Evolutionary conservation across 2,888 invertebrate species (phyloP).

Genomic region (Mythimna pallens): DNA sequence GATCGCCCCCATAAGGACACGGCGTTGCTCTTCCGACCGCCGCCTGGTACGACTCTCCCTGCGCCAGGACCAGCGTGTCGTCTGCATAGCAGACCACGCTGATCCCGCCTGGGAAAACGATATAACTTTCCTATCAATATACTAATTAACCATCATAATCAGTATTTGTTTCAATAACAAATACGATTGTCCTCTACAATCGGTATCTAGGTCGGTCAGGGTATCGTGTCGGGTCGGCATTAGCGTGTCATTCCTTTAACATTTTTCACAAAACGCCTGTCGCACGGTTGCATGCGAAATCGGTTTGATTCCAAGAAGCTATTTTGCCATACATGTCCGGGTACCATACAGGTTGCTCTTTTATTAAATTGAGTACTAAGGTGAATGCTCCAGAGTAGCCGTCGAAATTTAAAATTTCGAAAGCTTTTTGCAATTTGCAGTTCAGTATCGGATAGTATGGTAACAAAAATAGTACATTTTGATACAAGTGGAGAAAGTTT

Average conservation of each 20-base stretch:
- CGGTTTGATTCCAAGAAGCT: constrained; percentile 76
- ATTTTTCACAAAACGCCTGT: constrained; percentile 82
- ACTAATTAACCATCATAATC: constrained; percentile 12
- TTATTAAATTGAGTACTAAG: constrained; percentile 14
- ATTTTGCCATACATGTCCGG: constrained; percentile 74
- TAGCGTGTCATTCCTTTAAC: constrained; percentile 80
- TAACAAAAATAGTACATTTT: too few species aligned
- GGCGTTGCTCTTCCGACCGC: too few species aligned
- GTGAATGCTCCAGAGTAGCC: too few species aligned
- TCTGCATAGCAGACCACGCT: too few species aligned
- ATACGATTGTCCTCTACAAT: constrained; percentile 22
- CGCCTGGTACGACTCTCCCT: too few species aligned
- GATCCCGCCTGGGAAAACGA: too few species aligned
- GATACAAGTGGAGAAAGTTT: too few species aligned
- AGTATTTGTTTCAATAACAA: constrained; percentile 35
- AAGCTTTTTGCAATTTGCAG: not conserved
- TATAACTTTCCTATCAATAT: not conserved
- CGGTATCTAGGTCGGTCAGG: constrained; percentile 79
- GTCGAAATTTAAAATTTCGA: not conserved
- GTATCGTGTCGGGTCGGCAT: constrained; percentile 78
- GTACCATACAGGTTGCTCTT: constrained; percentile 63
- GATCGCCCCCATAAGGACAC: too few species aligned
- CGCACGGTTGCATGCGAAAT: constrained; percentile 81
- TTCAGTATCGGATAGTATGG: too few species aligned
- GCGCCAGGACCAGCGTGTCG: too few species aligned